These are phyloP conservation scores for Tringa solitaria DNA, from an alignment of 2,113 vertebrate species.

Conservation along the genomic window DNA sequence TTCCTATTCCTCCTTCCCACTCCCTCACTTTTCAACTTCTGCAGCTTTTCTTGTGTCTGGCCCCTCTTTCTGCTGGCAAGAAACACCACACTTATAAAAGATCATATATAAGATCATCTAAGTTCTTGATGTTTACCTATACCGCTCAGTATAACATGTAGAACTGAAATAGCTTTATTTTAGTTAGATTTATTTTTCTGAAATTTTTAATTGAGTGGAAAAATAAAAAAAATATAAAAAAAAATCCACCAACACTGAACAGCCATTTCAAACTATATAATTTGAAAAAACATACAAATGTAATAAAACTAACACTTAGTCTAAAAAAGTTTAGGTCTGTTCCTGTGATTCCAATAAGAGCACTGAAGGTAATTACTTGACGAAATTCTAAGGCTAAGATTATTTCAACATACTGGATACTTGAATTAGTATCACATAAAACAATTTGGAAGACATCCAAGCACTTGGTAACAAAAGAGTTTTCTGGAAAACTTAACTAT, in stretches of 20 bases:
- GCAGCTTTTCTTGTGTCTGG: background rate
- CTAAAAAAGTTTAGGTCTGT: background rate
- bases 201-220: background rate
- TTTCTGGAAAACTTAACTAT: background rate
- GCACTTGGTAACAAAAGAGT: background rate
- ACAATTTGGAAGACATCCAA: constrained; percentile 9
- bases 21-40: background rate
- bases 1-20: background rate
- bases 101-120: background rate
- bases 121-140: background rate
- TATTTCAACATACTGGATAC: background rate
- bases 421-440: constrained; percentile 20
- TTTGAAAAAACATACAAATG: background rate
- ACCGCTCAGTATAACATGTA: fast-evolving
- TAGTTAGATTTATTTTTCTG: background rate
- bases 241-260: background rate
- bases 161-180: background rate
- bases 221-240: background rate
- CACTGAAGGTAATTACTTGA: background rate
- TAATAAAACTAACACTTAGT: background rate
- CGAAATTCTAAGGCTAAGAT: background rate
- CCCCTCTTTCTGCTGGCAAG: background rate
- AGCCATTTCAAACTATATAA: background rate
- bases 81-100: background rate
- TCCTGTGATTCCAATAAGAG: background rate